phyloP scores from a whole-genome alignment of 2,797 vertebrate genomes.

The Hoplostethus mediterraneus region DNA sequence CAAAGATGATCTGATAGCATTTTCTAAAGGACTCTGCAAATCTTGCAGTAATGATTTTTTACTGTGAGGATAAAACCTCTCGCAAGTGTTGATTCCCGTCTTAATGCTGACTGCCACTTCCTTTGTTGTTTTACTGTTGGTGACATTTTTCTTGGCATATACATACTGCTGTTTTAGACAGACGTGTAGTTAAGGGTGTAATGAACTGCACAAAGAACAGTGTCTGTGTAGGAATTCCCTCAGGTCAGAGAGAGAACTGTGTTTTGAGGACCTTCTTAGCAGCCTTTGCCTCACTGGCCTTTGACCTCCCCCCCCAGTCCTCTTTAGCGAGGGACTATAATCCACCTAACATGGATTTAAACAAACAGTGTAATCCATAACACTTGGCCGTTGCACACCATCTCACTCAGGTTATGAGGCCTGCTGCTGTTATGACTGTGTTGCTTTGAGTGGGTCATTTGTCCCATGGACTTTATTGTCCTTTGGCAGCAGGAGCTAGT shows the following conservation, averaged over 20 bases:
- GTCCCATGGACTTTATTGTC: conserved; percentile 36
- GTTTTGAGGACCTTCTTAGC: conserved; percentile 80
- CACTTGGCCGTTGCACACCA: conserved; percentile 64
- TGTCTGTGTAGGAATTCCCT: conserved; percentile 70
- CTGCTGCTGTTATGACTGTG: conserved; percentile 44
- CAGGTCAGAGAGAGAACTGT: conserved; percentile 72
- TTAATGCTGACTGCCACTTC: too few species aligned
- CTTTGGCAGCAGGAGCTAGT: conserved; percentile 7
- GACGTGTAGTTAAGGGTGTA: conserved; percentile 4
- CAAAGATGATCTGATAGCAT: too few species aligned
- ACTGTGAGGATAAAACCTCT: not conserved
- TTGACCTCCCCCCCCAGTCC: conserved; percentile 66
- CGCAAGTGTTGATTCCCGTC: too few species aligned
- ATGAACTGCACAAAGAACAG: conserved; percentile 35
- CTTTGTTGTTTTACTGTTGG: too few species aligned
- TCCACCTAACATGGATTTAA: conserved; percentile 83
- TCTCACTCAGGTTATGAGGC: conserved; percentile 52
- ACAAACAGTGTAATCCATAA: conserved; percentile 82
- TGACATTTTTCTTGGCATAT: not conserved
- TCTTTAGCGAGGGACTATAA: conserved; percentile 77
- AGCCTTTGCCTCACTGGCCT: conserved; percentile 77
- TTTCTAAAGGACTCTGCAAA: too few species aligned
- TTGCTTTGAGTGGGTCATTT: conserved; percentile 35
- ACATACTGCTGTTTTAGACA: conserved; percentile 16
- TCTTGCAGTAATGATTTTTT: too few species aligned